Conservation (phyloP, 2,797 vertebrate species). For the Myiothlypis coronata region DNA sequence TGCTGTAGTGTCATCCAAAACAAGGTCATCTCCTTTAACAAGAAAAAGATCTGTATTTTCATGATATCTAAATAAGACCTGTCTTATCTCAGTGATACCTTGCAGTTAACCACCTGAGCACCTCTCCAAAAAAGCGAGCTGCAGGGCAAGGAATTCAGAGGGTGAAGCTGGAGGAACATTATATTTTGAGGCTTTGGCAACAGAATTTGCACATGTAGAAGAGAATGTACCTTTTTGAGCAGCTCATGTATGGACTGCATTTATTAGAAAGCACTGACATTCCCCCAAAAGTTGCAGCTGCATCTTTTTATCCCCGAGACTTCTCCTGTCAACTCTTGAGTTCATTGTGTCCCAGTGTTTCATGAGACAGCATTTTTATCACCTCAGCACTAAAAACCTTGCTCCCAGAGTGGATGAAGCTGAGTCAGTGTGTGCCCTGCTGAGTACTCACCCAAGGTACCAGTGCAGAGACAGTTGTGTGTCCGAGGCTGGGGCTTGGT, state of each 20-base stretch:
- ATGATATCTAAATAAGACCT: neutral
- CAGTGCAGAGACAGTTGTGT: conserved; percentile 99
- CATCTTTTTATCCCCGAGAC: neutral
- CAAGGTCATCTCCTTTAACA: neutral
- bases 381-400: neutral
- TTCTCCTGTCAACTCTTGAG: neutral
- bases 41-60: neutral
- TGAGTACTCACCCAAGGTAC: conserved; percentile 91
- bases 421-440: neutral
- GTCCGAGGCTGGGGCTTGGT: conserved; percentile 98
- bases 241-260: neutral
- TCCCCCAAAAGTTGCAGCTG: neutral
- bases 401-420: neutral
- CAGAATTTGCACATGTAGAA: neutral
- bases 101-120: neutral
- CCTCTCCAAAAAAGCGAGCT: neutral
- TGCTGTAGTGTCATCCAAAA: neutral
- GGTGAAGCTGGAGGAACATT: neutral
- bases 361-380: neutral
- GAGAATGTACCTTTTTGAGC: neutral
- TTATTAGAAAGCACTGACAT: neutral
- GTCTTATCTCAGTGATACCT: neutral
- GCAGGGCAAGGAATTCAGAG: neutral
- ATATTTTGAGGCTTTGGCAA: neutral
- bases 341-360: neutral